Conservation (phyloP, 37 sponge, comb jelly and placozoan genomes). For the Spongilla lacustris region DNA sequence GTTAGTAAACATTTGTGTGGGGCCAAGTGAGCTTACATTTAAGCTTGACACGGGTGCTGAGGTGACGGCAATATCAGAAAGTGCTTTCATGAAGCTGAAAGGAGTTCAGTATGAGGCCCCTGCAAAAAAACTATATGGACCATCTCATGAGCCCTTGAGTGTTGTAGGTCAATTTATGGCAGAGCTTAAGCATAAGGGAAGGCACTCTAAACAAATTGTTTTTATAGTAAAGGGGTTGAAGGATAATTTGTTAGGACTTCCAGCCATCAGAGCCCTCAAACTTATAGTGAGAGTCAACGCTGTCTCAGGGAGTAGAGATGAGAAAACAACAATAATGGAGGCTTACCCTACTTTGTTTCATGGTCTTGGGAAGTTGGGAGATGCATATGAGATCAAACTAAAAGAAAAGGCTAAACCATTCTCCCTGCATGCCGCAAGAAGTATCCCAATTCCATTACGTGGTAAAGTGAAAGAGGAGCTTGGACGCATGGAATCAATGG, state of each 20-base stretch:
- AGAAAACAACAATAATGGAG: not conserved
- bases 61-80: slow-evolving; percentile 51
- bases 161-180: slow-evolving; percentile 33
- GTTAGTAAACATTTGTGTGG: slow-evolving; percentile 8
- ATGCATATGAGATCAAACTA: not conserved
- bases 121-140: slow-evolving; percentile 39
- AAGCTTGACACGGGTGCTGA: slow-evolving; percentile 72
- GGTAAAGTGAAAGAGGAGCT: not conserved
- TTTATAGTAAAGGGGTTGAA: slow-evolving; percentile 36
- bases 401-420: not conserved
- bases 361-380: slow-evolving; percentile 3
- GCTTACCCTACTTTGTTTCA: not conserved
- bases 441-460: slow-evolving; percentile 2
- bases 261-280: slow-evolving; percentile 45
- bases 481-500: not conserved
- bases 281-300: slow-evolving; percentile 26
- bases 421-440: not conserved
- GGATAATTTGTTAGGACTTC: slow-evolving; percentile 38
- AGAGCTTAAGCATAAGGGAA: not conserved
- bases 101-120: not conserved
- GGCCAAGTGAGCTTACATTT: slow-evolving; percentile 11
- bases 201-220: not conserved
- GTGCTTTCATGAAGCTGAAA: slow-evolving; percentile 10
- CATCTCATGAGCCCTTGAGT: slow-evolving; percentile 16
- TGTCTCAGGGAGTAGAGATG: too few relatives aligned